Evolutionary conservation across 2,113 vertebrate species (phyloP), one percentile per base, ranked within the genome.

Genomic region (Esox niger): DNA sequence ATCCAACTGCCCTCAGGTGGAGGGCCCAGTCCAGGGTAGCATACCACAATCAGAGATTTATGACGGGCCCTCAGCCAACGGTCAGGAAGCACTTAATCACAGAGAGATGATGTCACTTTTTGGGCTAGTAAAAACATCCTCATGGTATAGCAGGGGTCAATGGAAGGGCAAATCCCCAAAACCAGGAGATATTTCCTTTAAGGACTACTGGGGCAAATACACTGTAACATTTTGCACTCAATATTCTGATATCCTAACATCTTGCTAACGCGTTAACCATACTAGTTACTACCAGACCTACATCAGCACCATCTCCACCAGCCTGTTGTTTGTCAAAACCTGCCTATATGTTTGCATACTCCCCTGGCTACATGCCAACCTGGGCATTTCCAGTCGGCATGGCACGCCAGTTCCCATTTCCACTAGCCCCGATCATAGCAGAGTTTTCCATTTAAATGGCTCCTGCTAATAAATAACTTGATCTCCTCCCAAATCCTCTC

Each of bases 401-500:
- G 82, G 76, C 75, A 84, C 21, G 88, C 87, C 88, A 89, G 81
- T 87, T 90, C 86, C 76, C 73, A 89, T 91, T 90, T 90, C 89
- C 90, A 87, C 75, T 72, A 30, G 73, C 73, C 82, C 72, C 75
- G 76, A 82, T 88, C 86, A 83, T 70, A 79, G 69, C 77, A 75
- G 66, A 75, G 74, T 76, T 82, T 82, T 75, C 86, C 73, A 82
- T 90, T 92, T 89, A 86, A 90, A 87, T 70, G 84, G 81, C 78
- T 89, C 85, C 76, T 68, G 81, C 84, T 88, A 89, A 89, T 91
- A 91, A 93, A 91, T 90, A 88, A 91, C 88, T 83, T 74, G 72
- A 91, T 89, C 85, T 80, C 88, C 86, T 83, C 81, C 69, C 87
- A 92, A 91, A 91, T 91, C 90, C 91, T 85, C 78, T 87, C 81